phyloP scores from a whole-genome alignment of 2,888 invertebrate species.

The Lordiphosa fenestrarum region DNA sequence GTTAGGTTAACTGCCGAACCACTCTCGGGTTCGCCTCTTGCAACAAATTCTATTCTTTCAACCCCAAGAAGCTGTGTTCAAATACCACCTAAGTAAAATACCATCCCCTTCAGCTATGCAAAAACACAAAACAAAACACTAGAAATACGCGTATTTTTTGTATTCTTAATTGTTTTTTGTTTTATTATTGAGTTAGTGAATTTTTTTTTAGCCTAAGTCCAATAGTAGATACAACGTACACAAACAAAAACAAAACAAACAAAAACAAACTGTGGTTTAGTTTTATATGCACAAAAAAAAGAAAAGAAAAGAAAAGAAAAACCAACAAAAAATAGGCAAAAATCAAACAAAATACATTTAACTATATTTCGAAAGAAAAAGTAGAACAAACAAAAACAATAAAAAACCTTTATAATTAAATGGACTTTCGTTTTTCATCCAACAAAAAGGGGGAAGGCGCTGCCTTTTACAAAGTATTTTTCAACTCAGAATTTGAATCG shows the following conservation, averaged over 20 bases:
- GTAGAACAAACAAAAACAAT: conserved; percentile 10
- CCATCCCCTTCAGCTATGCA: conserved; percentile 5
- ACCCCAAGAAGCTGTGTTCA: conserved; percentile 80
- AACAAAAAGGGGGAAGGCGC: too few relatives aligned
- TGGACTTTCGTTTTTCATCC: too few relatives aligned
- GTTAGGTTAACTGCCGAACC: neutral
- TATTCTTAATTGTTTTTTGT: too few relatives aligned
- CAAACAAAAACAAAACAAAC: conserved; percentile 27
- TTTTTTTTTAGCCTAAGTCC: conserved; percentile 33
- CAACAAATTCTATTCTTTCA: conserved; percentile 77
- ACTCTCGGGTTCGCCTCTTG: conserved; percentile 4
- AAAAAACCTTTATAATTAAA: neutral
- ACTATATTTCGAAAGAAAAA: neutral
- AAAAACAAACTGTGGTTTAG: conserved; percentile 72
- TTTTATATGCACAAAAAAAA: conserved; percentile 53
- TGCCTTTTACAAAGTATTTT: too few relatives aligned
- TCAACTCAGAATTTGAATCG: too few relatives aligned
- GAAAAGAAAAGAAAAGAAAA: conserved; percentile 23
- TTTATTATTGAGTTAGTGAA: conserved; percentile 1
- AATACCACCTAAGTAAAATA: conserved; percentile 31
- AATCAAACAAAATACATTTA: neutral
- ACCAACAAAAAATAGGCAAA: neutral
- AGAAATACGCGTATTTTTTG: too few relatives aligned
- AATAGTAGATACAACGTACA: conserved; percentile 18
- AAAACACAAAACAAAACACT: neutral